Conservation (phyloP, 2,113 vertebrate species). For the Sylvietta virens region DNA sequence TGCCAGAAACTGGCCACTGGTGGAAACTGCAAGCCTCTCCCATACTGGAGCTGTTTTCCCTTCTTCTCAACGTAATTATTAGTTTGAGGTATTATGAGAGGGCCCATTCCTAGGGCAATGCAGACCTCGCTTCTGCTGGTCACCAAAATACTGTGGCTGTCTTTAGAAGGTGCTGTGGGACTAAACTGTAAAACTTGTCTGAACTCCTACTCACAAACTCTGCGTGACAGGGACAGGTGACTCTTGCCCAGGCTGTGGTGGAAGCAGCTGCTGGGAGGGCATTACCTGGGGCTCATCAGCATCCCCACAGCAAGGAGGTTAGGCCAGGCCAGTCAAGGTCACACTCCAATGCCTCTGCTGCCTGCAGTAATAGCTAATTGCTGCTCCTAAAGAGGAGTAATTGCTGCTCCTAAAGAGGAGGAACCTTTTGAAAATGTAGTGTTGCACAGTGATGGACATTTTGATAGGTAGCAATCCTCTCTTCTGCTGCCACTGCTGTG, state of each 20-base stretch:
- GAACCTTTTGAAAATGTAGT: neutral
- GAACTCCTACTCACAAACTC: neutral
- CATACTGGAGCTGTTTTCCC: neutral
- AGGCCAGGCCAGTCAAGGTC: neutral
- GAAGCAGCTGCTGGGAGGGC: neutral
- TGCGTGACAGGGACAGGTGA: neutral
- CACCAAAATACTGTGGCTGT: neutral
- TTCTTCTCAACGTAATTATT: neutral
- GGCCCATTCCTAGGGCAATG: neutral
- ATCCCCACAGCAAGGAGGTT: neutral
- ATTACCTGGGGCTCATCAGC: neutral
- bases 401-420: neutral
- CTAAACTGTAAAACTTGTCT: neutral
- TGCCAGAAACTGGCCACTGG: neutral
- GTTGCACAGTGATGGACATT: neutral
- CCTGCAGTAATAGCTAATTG: neutral
- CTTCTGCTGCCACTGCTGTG: neutral
- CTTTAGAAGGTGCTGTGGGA: neutral
- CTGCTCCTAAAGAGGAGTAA: neutral
- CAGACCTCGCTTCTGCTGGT: neutral
- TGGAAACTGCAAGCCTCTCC: neutral
- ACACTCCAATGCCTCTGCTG: neutral
- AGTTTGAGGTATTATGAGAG: neutral
- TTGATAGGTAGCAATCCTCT: neutral
- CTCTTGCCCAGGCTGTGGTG: accelerated